Percentiles rank a stretch among this genome's conserved stretches.
Conservation (phyloP, 2,797 vertebrate species). For the Scomberomorus guttatus region DNA sequence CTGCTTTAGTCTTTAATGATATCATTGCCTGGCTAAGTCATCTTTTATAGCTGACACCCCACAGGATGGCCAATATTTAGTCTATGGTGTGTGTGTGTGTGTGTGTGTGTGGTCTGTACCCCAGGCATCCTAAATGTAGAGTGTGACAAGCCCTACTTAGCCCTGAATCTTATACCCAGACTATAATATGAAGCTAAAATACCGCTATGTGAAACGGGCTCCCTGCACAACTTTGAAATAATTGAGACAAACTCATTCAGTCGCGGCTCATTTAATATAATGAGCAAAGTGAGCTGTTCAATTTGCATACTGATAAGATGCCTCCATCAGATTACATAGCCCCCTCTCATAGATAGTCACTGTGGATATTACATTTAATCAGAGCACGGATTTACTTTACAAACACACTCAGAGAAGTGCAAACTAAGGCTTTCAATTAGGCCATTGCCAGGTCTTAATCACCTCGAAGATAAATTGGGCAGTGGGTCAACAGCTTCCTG, state of each 20-base stretch:
- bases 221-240: conserved; percentile 75
- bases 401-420: conserved; percentile 83
- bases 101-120: conserved; percentile 28
- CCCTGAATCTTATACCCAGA: conserved; percentile 48
- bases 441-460: conserved; percentile 81
- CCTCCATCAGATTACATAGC: conserved; percentile 69
- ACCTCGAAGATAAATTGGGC: conserved; percentile 81
- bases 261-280: conserved; percentile 83
- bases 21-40: conserved; percentile 70
- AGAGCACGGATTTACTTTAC: conserved; percentile 83
- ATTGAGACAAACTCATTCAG: conserved; percentile 84
- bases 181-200: conserved; percentile 64
- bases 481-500: conserved; percentile 74
- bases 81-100: conserved; percentile 32
- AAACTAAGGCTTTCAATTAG: conserved; percentile 83
- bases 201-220: conserved; percentile 58
- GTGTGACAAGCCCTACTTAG: conserved; percentile 56
- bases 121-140: conserved; percentile 55
- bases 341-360: conserved; percentile 67
- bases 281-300: conserved; percentile 81
- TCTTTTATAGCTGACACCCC: conserved; percentile 75
- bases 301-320: conserved; percentile 83
- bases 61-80: conserved; percentile 67
- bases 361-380: conserved; percentile 84
- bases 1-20: conserved; percentile 79